Evolutionary conservation across 2,888 invertebrate species (phyloP), one percentile per base, ranked within the genome.

Genomic region (Folsomia candida): DNA sequence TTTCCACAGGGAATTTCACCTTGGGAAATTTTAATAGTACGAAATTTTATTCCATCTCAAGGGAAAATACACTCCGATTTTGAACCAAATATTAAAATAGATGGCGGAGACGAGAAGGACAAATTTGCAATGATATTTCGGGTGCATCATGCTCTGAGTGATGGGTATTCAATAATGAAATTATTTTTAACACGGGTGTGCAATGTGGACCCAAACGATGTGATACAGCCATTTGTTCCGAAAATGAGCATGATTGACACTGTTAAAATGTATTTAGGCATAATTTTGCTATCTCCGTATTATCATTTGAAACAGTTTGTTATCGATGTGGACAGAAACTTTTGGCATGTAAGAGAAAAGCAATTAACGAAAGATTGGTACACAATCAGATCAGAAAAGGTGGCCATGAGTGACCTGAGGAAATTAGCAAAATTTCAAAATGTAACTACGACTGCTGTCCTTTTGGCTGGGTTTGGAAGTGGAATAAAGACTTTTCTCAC

Each of bases 391-490:
- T 70, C 76, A 0, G 73, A 73, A 54, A 65, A 67, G 51, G 64
- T 78, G 6, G 69, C 77, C 0, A 57, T 79, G 62, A 61, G 67
- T 11, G 28, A 62, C 2, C 47, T 79, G 9, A 76, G 74, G 54
- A 73, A 65, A 0, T 72, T 73, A 11, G 76, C 74, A 20, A 70
- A 61, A 4, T 37, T 57, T 9, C 66, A 71, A 14, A 67, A 71
- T 0, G 75, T 75, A 14, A 71, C 72, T 25, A 73, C 76, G 20
- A 77, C 76, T 1, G 71, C 72, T 3, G 75, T 78, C 47, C 60
- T 79, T 1, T 27, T 79, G n/a, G 76, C 77, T 2, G 78, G 75
- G 2, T 66, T 78, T 54, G 74, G 75, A 0, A 78, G 78, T n/a
- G 79, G 76, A 24, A 72, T 79, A 57, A 37, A 74, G 24, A 76